Base-by-base conservation (phyloP, 2,888 invertebrate species). In the Ethmia dodecea region DNA sequence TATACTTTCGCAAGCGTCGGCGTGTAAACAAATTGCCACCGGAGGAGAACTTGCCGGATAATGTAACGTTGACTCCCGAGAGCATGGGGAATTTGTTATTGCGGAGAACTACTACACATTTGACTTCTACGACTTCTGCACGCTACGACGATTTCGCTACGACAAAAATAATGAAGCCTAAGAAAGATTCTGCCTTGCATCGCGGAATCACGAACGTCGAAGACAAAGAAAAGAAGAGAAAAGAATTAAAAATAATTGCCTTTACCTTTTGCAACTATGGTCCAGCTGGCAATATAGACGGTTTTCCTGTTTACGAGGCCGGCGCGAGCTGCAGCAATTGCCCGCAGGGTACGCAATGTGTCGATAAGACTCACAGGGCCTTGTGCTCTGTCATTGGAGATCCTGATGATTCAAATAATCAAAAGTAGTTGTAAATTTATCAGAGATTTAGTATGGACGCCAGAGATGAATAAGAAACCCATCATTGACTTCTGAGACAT, bases 241-340 rank as follows among this genome's bases (percentile, higher is more conserved):
- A 53, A 29, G 72, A 75, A n/a, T 51, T 69, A 0, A 73, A 66
- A 35, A 70, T 84, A 35, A 57, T 84, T 31, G 80, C 80, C 1
- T 81, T 69, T 40, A 84, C 84, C 2, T 70, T 84, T 53, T 86
- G 86, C 46, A 84, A 86, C 45, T 86, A 86, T 41, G 86, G 83
- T 0, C 86, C 86, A 5, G 83, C 83, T 2, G 86, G 86, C 1
- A 84, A 86, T 47, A 73, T 81, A 11, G 76, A 79, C 16, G 84
- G 84, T 1, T 84, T 83, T 38, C 84, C 84, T 1, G 80, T 84
- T 41, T 84, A 84, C 36, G 74, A 78, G 43, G 71, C 75, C 4
- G 84, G 83, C 0, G 26, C 44, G 0, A 64, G 73, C 3, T 84
- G 84, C 33, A 56, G 58, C 1, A 78, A 79, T 45, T 84, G 84